Conservation (phyloP, 2,113 vertebrate species). For the Monarcha castaneiventris region DNA sequence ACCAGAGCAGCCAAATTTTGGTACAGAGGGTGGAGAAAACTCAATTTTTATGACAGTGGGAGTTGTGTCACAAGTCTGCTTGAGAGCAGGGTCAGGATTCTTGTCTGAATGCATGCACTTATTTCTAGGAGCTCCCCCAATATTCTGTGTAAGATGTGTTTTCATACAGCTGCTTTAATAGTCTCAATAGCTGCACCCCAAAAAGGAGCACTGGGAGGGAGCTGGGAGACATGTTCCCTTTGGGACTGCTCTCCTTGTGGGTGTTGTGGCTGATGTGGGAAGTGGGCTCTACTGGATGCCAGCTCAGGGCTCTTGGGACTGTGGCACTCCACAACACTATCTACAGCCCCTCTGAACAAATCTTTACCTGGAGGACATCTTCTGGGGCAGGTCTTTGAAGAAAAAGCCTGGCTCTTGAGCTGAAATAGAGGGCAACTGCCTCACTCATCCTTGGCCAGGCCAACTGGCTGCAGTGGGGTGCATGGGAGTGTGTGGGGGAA, state of each 20-base stretch:
- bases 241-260: neutral
- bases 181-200: neutral
- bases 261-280: fast-evolving
- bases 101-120: neutral
- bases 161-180: neutral
- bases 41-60: neutral
- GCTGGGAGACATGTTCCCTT: neutral
- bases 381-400: neutral
- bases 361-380: neutral
- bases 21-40: neutral
- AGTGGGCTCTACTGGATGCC: neutral
- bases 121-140: fast-evolving
- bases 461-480: neutral
- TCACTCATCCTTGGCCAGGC: neutral
- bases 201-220: fast-evolving
- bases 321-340: neutral
- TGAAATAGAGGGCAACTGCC: neutral
- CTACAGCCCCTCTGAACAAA: neutral
- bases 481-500: neutral
- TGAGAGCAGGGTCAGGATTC: neutral
- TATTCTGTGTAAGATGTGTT: neutral
- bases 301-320: neutral
- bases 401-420: neutral
- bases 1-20: neutral
- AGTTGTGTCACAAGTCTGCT: neutral